Evolutionary conservation across 1,140 invertebrate species (phyloP).

Genomic region (Andricus grossulariae): DNA sequence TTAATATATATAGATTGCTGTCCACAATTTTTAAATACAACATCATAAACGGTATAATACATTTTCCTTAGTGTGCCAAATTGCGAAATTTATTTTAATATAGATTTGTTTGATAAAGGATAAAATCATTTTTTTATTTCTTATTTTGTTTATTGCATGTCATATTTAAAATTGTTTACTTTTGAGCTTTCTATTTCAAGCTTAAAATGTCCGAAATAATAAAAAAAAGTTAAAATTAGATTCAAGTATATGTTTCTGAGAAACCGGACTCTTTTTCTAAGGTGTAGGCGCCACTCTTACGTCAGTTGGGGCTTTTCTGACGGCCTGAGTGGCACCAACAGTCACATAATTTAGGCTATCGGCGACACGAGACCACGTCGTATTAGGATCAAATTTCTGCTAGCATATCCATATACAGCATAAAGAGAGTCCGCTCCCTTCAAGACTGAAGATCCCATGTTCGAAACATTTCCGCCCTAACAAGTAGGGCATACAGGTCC

Average conservation of each 20-base stretch:
- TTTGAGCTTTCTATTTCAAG: too few species aligned
- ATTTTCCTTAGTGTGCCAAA: too few species aligned
- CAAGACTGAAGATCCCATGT: neutral
- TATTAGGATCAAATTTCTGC: conserved; percentile 49
- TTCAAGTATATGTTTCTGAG: neutral
- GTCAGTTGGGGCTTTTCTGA: neutral
- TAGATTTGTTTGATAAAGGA: too few species aligned
- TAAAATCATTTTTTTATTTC: too few species aligned
- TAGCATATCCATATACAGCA: conserved; percentile 11
- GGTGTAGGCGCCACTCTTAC: neutral
- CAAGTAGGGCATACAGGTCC: conserved; percentile 33
- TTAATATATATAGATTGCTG: too few species aligned
- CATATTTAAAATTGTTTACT: too few species aligned
- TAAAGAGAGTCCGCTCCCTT: neutral
- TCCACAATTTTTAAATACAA: too few species aligned
- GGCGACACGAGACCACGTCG: conserved; percentile 30
- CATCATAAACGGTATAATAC: too few species aligned
- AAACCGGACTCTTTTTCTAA: neutral
- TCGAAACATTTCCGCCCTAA: conserved; percentile 41
- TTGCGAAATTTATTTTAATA: too few species aligned
- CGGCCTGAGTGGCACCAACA: conserved; percentile 33
- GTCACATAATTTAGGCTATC: conserved; percentile 45
- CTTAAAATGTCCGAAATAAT: too few species aligned
- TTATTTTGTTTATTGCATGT: too few species aligned
- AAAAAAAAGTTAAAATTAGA: too few species aligned